These are phyloP conservation scores for Amphipyra tragopoginis DNA, from an alignment of 2,888 invertebrate species.

Conservation along the genomic window DNA sequence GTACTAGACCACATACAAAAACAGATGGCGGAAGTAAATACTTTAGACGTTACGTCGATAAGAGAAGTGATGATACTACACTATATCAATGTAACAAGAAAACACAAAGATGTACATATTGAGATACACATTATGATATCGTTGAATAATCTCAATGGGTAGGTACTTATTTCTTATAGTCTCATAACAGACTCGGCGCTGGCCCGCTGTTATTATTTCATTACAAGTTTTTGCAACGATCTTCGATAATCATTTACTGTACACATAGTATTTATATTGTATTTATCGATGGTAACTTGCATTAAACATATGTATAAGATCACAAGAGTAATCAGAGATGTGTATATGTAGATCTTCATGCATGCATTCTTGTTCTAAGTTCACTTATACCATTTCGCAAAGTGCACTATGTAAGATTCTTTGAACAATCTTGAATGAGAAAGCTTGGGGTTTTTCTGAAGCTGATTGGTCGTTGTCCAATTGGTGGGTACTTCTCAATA, in stretches of 20 bases:
- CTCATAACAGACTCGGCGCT: slow-evolving; percentile 40
- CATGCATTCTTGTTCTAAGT: too few species aligned
- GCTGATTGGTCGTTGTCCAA: too few species aligned
- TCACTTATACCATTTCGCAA: too few species aligned
- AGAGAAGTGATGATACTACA: slow-evolving; percentile 68
- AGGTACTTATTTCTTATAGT: slow-evolving; percentile 51
- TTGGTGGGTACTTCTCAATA: too few species aligned
- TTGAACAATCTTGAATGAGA: too few species aligned
- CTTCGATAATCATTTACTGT: slow-evolving; percentile 33
- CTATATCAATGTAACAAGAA: slow-evolving; percentile 41
- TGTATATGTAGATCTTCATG: too few species aligned
- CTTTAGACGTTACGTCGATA: slow-evolving; percentile 70
- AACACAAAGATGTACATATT: slow-evolving; percentile 28
- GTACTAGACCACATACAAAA: slow-evolving; percentile 64
- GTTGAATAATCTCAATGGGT: slow-evolving; percentile 47
- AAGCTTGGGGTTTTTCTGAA: too few species aligned
- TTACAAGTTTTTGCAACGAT: slow-evolving; percentile 50
- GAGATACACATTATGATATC: slow-evolving; percentile 41
- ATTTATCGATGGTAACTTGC: slow-evolving; percentile 13
- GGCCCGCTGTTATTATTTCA: slow-evolving; percentile 54
- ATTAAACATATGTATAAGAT: slow-evolving; percentile 3
- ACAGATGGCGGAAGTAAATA: slow-evolving; percentile 70
- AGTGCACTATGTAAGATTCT: too few species aligned
- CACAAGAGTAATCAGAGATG: slow-evolving; percentile 1
- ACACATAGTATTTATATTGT: slow-evolving; percentile 24